A percentile compares a stretch with the other conserved stretches of the same genome.
These are phyloP conservation scores for Centropus unirufus DNA, from an alignment of 2,113 vertebrate species.

Conservation along the genomic window DNA sequence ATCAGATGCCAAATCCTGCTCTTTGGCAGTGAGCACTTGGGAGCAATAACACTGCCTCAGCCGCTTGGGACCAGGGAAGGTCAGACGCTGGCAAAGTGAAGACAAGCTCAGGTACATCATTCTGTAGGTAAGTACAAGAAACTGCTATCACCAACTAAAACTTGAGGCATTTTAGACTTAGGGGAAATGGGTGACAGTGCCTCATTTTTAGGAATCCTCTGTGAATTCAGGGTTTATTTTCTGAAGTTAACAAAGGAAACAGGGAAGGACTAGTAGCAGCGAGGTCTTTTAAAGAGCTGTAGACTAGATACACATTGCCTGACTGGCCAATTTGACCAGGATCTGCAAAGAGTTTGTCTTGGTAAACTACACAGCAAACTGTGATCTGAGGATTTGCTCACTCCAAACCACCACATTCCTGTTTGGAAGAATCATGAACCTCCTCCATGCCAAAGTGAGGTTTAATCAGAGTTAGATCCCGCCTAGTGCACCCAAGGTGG, in stretches of 20 bases:
- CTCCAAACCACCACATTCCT: not conserved
- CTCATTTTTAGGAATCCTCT: not conserved
- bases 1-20: not conserved
- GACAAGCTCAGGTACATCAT: not conserved
- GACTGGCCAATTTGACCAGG: not conserved
- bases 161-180: not conserved
- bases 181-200: not conserved
- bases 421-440: not conserved
- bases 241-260: not conserved
- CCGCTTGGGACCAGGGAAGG: not conserved
- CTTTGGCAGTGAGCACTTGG: not conserved
- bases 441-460: not conserved
- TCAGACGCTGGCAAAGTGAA: not conserved
- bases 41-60: rapidly evolving
- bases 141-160: not conserved
- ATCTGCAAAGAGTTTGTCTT: not conserved
- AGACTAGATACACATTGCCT: not conserved
- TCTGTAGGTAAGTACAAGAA: not conserved
- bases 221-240: not conserved
- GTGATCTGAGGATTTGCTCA: not conserved
- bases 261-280: not conserved
- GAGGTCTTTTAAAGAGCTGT: not conserved
- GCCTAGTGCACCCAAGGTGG: not conserved
- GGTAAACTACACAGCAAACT: not conserved
- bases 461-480: not conserved